Evolutionary conservation across 2,797 vertebrate species (phyloP).

Genomic region (Adrianichthys oophorus): DNA sequence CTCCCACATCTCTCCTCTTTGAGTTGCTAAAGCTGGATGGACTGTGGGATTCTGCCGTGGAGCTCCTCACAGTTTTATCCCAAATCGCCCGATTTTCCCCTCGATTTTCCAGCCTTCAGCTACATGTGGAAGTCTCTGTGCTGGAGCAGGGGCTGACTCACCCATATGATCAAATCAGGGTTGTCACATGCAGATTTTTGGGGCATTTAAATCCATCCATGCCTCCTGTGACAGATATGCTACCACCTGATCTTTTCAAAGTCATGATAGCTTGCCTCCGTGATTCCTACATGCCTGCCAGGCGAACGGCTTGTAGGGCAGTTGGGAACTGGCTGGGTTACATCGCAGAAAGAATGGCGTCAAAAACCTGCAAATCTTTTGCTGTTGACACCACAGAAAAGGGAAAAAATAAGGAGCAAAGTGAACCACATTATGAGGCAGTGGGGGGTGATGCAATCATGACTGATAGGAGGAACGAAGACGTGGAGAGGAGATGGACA

Average conservation of each 20-base stretch:
- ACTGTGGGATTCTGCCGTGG: conserved; percentile 70
- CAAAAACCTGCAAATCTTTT: conserved; percentile 11
- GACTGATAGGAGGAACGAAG: conserved; percentile 15
- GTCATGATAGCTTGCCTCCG: conserved; percentile 59
- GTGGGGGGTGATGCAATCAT: conserved; percentile 6
- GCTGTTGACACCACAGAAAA: neutral
- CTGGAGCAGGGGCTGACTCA: conserved; percentile 78
- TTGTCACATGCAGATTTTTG: conserved; percentile 82
- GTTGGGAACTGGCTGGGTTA: conserved; percentile 76
- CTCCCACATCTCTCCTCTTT: conserved; percentile 70
- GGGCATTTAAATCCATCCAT: conserved; percentile 73
- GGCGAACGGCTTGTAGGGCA: conserved; percentile 67
- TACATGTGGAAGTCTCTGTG: conserved; percentile 57
- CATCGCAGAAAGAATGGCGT: conserved; percentile 33
- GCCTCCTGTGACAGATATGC: neutral
- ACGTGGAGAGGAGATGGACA: conserved; percentile 54
- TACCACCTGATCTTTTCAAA: conserved; percentile 57
- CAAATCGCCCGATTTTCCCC: conserved; percentile 70
- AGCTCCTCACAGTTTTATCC: conserved; percentile 85
- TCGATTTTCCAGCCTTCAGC: conserved; percentile 56
- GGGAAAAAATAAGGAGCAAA: conserved; percentile 24
- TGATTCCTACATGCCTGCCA: conserved; percentile 64
- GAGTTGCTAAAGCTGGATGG: conserved; percentile 64
- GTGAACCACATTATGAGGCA: conserved; percentile 18
- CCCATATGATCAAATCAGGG: conserved; percentile 74